phyloP scores from a whole-genome alignment of 2,113 vertebrate species.

The human region GRCh38 chr17:4351001-4351500 shows the following conservation, averaged over 20 bases:
- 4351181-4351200: not conserved
- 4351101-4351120: too few species aligned
- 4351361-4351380: not conserved
- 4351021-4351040: too few species aligned
- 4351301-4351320: not conserved
- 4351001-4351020: too few species aligned
- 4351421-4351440: constrained; percentile 33
- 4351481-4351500: constrained; percentile 17
- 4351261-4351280: not conserved
- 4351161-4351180: too few species aligned
- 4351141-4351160: too few species aligned
- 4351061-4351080: too few species aligned
- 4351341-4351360: not conserved
- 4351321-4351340: not conserved
- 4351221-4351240: not conserved
- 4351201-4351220: not conserved
- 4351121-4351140: too few species aligned
- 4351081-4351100: too few species aligned
- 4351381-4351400: not conserved
- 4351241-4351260: not conserved
- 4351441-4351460: not conserved
- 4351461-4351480: constrained; percentile 15
- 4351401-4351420: not conserved
- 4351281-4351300: not conserved
- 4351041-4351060: too few species aligned